Evolutionary conservation across 2,888 invertebrate species (phyloP).

Genomic region (Metallyticus violacea): DNA sequence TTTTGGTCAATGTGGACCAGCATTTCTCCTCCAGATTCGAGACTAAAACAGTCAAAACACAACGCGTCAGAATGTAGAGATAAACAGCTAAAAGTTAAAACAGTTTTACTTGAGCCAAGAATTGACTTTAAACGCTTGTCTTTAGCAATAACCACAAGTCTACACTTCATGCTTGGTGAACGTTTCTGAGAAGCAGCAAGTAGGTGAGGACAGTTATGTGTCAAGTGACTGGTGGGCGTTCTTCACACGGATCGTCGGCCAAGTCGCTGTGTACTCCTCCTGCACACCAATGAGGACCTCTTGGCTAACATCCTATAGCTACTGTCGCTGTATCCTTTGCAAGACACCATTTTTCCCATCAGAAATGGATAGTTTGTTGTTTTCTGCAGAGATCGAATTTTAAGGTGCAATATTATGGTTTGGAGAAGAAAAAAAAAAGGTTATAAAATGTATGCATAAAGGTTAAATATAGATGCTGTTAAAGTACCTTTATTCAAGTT

Average conservation of each 20-base stretch:
- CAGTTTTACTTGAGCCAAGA: not conserved
- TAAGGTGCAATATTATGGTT: no score
- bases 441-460: no score
- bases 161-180: not conserved
- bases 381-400: no score
- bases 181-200: not conserved
- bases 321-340: not conserved
- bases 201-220: not conserved
- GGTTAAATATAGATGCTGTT: no score
- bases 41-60: no score
- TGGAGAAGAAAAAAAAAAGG: no score
- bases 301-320: not conserved
- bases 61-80: no score
- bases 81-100: no score
- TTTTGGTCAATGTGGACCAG: no score
- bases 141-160: not conserved
- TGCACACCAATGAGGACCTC: not conserved
- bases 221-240: not conserved
- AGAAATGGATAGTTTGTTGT: no score
- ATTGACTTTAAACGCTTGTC: not conserved
- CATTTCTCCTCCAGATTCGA: no score
- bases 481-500: no score
- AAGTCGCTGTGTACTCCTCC: not conserved
- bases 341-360: not conserved
- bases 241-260: not conserved